Conservation (phyloP, 2,113 vertebrate genomes). For the Macroglossus sobrinus region DNA sequence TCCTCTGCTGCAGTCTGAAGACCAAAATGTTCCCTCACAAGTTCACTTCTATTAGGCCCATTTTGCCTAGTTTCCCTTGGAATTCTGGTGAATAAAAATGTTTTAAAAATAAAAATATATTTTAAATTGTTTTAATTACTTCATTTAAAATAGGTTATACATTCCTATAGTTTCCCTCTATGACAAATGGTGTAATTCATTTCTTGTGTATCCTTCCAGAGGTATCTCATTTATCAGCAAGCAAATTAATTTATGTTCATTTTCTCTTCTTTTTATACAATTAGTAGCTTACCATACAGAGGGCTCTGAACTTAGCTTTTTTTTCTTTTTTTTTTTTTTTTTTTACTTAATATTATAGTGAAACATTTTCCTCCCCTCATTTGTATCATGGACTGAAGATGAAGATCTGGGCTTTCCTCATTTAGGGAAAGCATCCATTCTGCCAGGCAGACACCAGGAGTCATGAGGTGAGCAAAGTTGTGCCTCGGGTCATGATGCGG, state of each 20-base stretch:
- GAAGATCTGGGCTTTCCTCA: not conserved
- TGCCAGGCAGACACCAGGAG: not conserved
- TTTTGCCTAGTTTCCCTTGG: not conserved
- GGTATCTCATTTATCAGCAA: not conserved
- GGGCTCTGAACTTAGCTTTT: not conserved
- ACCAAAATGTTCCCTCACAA: not conserved
- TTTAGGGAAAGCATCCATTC: not conserved
- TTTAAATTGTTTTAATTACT: not conserved
- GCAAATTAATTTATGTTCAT: not conserved
- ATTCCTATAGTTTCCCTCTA: not conserved
- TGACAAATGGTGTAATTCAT: not conserved
- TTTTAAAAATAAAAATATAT: not conserved
- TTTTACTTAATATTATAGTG: not conserved
- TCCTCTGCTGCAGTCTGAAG: not conserved
- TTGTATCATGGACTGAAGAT: not conserved
- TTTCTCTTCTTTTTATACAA: not conserved
- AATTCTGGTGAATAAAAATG: not conserved
- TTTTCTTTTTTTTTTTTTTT: not conserved
- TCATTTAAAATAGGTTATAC: not conserved
- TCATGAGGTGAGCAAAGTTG: not conserved
- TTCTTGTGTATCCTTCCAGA: not conserved
- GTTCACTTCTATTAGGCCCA: not conserved
- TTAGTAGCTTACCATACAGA: not conserved
- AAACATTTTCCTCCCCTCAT: not conserved
- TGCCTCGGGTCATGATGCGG: not conserved